A percentile compares a stretch with the other conserved stretches of the same genome.
Evolutionary conservation across 2,888 invertebrate genomes (phyloP).

Genomic region (Cynaeus angustus): DNA sequence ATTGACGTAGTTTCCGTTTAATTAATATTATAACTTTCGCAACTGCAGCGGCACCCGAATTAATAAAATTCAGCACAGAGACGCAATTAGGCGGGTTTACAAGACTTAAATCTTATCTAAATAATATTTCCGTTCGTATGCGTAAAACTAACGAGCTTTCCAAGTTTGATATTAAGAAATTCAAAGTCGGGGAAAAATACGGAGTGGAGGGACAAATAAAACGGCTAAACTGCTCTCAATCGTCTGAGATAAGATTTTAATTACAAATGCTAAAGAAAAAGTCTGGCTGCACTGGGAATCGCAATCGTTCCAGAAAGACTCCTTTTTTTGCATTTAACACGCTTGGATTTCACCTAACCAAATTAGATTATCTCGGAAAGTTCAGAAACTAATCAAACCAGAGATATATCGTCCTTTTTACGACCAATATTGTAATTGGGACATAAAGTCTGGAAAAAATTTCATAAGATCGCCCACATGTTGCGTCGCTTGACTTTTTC

Average conservation of each 20-base stretch:
- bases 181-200: constrained; percentile 4
- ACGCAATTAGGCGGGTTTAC: constrained; percentile 42
- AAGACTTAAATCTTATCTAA: constrained; percentile 45
- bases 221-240: constrained; percentile 15
- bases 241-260: constrained; percentile 45
- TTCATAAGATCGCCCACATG: constrained; percentile 10
- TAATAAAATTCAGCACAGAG: constrained; percentile 45
- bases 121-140: constrained; percentile 49
- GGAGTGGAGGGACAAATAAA: constrained; percentile 10
- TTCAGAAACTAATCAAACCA: too few relatives aligned
- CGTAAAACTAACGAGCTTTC: constrained; percentile 51
- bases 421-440: not conserved
- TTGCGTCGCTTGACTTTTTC: constrained; percentile 8
- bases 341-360: too few relatives aligned
- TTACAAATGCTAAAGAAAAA: constrained; percentile 41
- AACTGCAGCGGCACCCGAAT: constrained; percentile 29
- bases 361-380: too few relatives aligned
- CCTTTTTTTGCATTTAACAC: too few relatives aligned
- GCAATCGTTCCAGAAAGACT: too few relatives aligned
- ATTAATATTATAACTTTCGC: constrained; percentile 34
- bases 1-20: constrained; percentile 32
- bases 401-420: constrained; percentile 1
- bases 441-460: not conserved
- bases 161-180: constrained; percentile 32
- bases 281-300: constrained; percentile 1